Percentiles rank a stretch among this genome's conserved stretches.
Conservation (phyloP, 2,113 vertebrate species). For the Etheostoma spectabile region DNA sequence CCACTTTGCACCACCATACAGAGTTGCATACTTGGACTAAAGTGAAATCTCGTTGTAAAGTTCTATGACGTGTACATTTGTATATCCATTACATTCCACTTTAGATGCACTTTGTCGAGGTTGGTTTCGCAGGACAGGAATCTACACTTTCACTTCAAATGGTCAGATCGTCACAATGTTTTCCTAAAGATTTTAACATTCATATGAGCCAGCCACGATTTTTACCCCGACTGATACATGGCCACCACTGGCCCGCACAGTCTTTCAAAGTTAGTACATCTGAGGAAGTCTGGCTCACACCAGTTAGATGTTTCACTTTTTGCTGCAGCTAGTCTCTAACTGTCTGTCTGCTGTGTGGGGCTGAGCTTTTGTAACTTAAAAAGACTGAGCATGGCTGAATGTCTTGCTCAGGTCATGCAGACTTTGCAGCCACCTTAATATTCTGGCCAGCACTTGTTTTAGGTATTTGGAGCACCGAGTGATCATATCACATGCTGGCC, state of each 20-base stretch:
- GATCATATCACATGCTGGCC: constrained; percentile 25
- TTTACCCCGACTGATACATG: too few species aligned
- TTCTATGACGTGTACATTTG: not conserved
- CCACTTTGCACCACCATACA: not conserved
- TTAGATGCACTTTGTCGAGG: not conserved
- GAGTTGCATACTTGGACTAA: not conserved
- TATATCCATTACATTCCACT: not conserved
- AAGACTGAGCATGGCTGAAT: not conserved
- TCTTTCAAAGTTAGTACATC: too few species aligned
- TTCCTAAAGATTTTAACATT: not conserved
- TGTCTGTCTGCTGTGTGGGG: too few species aligned
- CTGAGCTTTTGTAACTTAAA: not conserved
- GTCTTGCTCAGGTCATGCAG: not conserved
- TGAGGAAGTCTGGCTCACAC: too few species aligned
- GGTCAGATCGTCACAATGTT: constrained; percentile 1
- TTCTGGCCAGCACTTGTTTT: constrained; percentile 19
- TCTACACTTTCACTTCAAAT: not conserved
- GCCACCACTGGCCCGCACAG: too few species aligned
- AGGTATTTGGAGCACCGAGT: constrained; percentile 8
- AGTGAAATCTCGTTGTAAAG: not conserved
- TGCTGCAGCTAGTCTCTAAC: too few species aligned
- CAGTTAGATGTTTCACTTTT: too few species aligned
- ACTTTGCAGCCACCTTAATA: constrained; percentile 26
- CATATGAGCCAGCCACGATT: not conserved
- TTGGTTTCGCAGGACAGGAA: constrained; percentile 8